phyloP scores from a whole-genome alignment of 2,113 vertebrate species.

The Erythrocercus mccallii region DNA sequence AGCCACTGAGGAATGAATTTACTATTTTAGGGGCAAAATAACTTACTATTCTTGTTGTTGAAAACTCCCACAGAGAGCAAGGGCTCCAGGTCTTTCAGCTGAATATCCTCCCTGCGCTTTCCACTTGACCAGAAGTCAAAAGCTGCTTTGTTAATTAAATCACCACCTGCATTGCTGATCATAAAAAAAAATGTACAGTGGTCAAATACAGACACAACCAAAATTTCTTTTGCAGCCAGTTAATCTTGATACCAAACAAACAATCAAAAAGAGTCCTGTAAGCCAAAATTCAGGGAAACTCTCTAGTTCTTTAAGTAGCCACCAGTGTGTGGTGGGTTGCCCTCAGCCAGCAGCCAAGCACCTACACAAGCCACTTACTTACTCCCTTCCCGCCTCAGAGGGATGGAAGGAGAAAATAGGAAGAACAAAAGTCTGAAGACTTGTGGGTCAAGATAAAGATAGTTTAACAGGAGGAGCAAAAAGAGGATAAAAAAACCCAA shows the following conservation, averaged over 20 bases:
- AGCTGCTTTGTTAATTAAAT: slow-evolving; percentile 80
- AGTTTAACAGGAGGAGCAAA: background rate
- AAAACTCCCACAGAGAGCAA: slow-evolving; percentile 82
- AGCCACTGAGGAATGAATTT: background rate
- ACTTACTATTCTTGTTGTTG: slow-evolving; percentile 93
- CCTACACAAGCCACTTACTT: background rate
- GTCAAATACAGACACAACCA: background rate
- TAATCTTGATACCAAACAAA: background rate
- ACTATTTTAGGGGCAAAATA: background rate
- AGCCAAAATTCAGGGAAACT: background rate
- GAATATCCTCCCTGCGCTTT: slow-evolving; percentile 80
- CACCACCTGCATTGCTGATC: slow-evolving; percentile 87
- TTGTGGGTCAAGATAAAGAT: background rate
- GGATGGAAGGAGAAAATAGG: background rate
- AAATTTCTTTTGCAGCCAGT: background rate
- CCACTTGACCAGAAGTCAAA: slow-evolving; percentile 87
- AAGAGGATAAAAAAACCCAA: background rate
- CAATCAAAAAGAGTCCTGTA: background rate
- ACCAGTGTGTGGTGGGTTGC: background rate
- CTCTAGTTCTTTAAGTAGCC: background rate
- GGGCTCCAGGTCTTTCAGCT: slow-evolving; percentile 83
- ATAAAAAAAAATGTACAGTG: background rate
- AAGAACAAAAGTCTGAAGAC: background rate
- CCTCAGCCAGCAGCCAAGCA: background rate
- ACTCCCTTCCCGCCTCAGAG: background rate